These are phyloP conservation scores for Xiphydria camelus DNA, from an alignment of 2,888 invertebrate genomes.

Conservation along the genomic window DNA sequence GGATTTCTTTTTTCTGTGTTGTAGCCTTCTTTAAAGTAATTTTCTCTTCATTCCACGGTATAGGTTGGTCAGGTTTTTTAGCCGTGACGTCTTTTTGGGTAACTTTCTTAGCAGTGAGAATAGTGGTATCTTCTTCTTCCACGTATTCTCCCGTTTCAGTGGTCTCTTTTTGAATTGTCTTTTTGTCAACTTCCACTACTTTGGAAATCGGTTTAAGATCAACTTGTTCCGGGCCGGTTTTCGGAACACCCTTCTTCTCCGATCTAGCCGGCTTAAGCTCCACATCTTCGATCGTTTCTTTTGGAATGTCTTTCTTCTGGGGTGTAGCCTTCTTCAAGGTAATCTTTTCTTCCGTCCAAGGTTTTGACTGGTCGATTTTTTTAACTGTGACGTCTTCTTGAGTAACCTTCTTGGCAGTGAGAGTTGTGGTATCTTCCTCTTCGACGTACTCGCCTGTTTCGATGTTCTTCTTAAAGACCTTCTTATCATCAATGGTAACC, in stretches of 20 bases:
- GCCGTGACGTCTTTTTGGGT: conserved; percentile 16
- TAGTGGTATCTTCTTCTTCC: conserved; percentile 24
- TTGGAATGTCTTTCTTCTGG: conserved; percentile 52
- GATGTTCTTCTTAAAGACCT: conserved; percentile 3
- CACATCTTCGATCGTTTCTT: conserved; percentile 58
- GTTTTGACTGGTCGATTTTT: conserved; percentile 44
- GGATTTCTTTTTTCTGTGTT: conserved; percentile 36
- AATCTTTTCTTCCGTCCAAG: conserved; percentile 70
- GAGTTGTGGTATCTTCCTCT: conserved; percentile 25
- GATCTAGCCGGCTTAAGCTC: conserved; percentile 65
- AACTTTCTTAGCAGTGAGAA: conserved; percentile 6
- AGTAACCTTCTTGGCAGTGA: conserved; percentile 17
- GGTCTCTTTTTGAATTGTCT: conserved; percentile 9
- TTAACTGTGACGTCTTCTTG: conserved; percentile 20
- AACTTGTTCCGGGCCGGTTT: conserved; percentile 36
- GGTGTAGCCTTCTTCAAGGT: conserved; percentile 60
- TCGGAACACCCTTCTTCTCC: conserved; percentile 42
- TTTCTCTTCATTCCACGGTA: conserved; percentile 52
- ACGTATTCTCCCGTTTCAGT: conserved; percentile 21
- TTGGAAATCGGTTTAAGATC: conserved; percentile 33
- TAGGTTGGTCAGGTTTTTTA: conserved; percentile 24
- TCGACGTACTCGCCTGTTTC: conserved; percentile 18
- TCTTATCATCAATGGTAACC: background rate
- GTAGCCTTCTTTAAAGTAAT: conserved; percentile 44
- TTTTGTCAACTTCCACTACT: conserved; percentile 23